Base-by-base conservation (phyloP, 92 coral and sea anemone species). In the Galaxea fascicularis region DNA sequence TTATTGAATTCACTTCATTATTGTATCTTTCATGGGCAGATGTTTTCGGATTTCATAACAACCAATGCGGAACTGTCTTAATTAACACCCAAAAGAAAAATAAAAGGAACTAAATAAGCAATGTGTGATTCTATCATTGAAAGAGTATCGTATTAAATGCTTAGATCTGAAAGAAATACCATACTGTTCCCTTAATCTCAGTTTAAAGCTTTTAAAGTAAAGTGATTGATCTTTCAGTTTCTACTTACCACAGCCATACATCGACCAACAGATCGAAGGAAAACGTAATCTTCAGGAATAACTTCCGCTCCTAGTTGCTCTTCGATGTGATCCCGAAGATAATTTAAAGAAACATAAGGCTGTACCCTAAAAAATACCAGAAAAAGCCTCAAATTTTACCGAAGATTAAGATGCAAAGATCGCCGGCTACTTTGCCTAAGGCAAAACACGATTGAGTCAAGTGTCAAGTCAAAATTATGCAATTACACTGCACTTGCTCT, bases 181-280 rank as follows among this genome's bases (percentile, higher is more conserved):
- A 14, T 30, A 64, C 39, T 6, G 18, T 16, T 56, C 3, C 62
- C 22, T 56, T 10, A 53, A 53, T 17, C 13, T 31, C 56, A 12
- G 57, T 47, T n/a, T 16, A 71, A 45, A 45, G 52, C 24, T 39
- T 71, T 31, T 27, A 44, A 16, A 46, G 30, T 31, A n/a, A 27
- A 18, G 41, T 46, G 29, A 71, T 25, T 5, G 4, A 71, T 39
- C 12, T 71, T 53, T 53, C 12, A 35, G 9, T 13, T 35, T 35
- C 41, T 35, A 80, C 98, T 92, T 82, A 97, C 99, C 82, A 97
- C 95, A 22, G 99, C 99, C 96, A 97, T 90, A 52, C 99, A 97
- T 87, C 99, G 91, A 80, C 99, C 99, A 77, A 97, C 99, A 75
- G 97, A 88, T 60, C 99, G 89, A 26, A 97, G 87, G 71, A 95